Conservation (phyloP, 2,797 vertebrate genomes). For the Atherinosoma microstoma region DNA sequence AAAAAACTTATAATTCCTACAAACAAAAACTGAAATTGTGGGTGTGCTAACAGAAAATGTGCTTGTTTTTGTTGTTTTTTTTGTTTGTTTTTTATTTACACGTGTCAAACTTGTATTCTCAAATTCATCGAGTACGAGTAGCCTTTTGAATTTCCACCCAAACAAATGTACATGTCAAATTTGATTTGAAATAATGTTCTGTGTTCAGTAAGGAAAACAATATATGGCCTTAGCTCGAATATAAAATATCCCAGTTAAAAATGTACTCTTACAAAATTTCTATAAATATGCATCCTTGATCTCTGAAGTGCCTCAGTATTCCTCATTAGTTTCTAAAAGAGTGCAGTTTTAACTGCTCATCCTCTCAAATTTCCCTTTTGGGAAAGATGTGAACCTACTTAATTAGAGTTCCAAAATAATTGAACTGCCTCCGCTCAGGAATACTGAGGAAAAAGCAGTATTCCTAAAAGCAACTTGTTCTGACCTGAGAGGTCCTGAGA, state of each 20-base stretch:
- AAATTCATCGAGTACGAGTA: background rate
- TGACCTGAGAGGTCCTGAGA: slow-evolving; percentile 30
- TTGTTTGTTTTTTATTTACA: background rate
- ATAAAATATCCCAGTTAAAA: background rate
- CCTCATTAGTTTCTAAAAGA: slow-evolving; percentile 19
- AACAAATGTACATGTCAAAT: background rate
- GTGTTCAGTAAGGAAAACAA: background rate
- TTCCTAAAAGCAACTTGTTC: slow-evolving; percentile 33
- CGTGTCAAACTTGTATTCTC: background rate
- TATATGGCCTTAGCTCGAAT: background rate
- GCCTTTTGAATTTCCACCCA: background rate
- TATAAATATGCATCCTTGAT: background rate
- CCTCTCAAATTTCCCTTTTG: slow-evolving; percentile 27
- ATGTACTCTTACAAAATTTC: background rate
- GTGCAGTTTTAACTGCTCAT: slow-evolving; percentile 7
- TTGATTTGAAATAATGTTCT: background rate
- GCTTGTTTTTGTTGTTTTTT: background rate
- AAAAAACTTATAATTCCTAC: slow-evolving; percentile 16
- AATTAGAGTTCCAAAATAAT: slow-evolving; percentile 51
- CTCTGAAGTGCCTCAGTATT: background rate
- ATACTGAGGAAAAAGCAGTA: slow-evolving; percentile 12
- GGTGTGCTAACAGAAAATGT: background rate
- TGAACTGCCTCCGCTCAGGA: background rate
- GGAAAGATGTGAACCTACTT: slow-evolving; percentile 41
- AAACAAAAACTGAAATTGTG: slow-evolving; percentile 21